Conservation (phyloP, 2,888 invertebrate genomes). For the Poecilus cupreus region DNA sequence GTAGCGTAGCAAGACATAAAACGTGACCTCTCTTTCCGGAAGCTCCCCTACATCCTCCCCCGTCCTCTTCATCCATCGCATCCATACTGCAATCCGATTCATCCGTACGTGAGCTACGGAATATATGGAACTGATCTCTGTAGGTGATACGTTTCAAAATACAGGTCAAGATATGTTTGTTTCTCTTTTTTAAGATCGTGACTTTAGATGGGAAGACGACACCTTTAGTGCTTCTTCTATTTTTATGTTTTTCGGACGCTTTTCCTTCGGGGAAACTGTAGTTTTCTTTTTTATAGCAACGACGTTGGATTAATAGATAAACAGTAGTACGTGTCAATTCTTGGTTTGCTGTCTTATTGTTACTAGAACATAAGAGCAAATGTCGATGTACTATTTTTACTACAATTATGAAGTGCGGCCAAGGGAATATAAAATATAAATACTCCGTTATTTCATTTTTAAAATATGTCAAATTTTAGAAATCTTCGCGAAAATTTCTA, state of each 20-base stretch:
- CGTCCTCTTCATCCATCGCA: too few relatives aligned
- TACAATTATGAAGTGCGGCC: too few relatives aligned
- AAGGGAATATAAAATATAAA: too few relatives aligned
- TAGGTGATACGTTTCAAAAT: constrained; percentile 35
- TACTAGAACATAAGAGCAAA: background rate
- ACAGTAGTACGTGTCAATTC: constrained; percentile 16
- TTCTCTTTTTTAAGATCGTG: constrained; percentile 48
- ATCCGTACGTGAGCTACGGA: constrained; percentile 30
- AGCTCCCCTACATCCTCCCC: background rate
- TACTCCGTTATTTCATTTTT: too few relatives aligned
- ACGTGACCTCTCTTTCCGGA: constrained; percentile 36
- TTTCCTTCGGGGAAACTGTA: constrained; percentile 1
- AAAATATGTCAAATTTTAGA: too few relatives aligned
- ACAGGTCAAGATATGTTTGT: constrained; percentile 49
- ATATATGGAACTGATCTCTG: constrained; percentile 45
- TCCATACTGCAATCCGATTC: constrained; percentile 24
- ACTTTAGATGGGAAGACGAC: constrained; percentile 39
- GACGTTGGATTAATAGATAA: constrained; percentile 41
- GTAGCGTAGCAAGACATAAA: constrained; percentile 34
- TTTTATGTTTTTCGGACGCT: constrained; percentile 36
- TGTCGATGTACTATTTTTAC: background rate
- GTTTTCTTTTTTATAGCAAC: constrained; percentile 27
- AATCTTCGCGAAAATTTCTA: too few relatives aligned
- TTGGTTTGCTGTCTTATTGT: constrained; percentile 22
- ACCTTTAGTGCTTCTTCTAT: constrained; percentile 30